Percentiles rank a stretch among this genome's conserved stretches.
These are phyloP conservation scores for Mesorhabditis sp. DNA, from an alignment of 2,888 invertebrate genomes.

Conservation along the genomic window DNA sequence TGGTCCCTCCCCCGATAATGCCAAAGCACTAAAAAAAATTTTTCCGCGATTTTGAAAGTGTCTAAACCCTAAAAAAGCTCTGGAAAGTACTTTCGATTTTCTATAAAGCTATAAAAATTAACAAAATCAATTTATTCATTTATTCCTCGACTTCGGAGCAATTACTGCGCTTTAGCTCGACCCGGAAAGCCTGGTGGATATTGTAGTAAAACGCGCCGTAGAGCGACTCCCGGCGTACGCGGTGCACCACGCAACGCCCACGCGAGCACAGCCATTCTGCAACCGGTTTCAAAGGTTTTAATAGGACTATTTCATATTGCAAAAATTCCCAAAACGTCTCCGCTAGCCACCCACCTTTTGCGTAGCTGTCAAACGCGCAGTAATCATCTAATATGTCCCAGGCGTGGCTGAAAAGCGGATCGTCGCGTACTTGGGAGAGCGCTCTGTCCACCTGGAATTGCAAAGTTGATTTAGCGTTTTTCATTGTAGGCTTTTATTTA, in stretches of 20 bases:
- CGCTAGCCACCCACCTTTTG: too few species aligned
- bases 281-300: background rate
- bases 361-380: background rate
- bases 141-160: background rate
- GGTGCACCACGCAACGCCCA: background rate
- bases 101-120: background rate
- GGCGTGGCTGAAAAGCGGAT: background rate
- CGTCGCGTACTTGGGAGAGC: background rate
- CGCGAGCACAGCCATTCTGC: background rate
- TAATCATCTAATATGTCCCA: background rate
- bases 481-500: too few species aligned
- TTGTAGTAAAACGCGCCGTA: conserved; percentile 2
- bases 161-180: background rate
- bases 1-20: too few species aligned
- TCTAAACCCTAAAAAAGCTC: background rate
- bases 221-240: background rate
- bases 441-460: background rate
- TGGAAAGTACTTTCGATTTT: background rate
- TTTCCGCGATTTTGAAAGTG: too few species aligned
- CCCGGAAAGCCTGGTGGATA: conserved; percentile 1
- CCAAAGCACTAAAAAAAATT: too few species aligned
- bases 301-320: too few species aligned
- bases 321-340: too few species aligned
- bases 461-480: too few species aligned
- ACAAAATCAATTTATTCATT: background rate